Conservation (phyloP, 2,888 invertebrate genomes). For the Torymus auratus region DNA sequence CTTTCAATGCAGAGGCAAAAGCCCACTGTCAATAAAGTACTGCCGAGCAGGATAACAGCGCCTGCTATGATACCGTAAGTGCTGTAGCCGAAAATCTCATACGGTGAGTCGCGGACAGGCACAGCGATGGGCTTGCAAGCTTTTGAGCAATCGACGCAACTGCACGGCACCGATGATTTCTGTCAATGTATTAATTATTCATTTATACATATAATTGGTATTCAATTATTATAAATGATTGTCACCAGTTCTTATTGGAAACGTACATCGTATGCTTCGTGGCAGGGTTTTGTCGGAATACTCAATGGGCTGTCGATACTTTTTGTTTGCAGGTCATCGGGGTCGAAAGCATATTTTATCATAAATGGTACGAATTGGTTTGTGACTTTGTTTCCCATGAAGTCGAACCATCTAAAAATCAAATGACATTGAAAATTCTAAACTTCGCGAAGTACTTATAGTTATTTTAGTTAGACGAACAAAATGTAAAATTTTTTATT, state of each 20-base stretch:
- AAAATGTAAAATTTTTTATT: slow-evolving; percentile 56
- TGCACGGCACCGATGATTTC: slow-evolving; percentile 81
- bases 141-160: slow-evolving; percentile 86
- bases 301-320: slow-evolving; percentile 72
- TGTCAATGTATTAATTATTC: slow-evolving; percentile 59
- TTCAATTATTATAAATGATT: not conserved
- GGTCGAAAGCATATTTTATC: slow-evolving; percentile 79
- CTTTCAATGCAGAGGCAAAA: not conserved
- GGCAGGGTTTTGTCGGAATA: slow-evolving; percentile 79
- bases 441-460: too few species aligned
- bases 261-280: slow-evolving; percentile 79
- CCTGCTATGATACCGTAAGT: slow-evolving; percentile 82
- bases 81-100: slow-evolving; percentile 81
- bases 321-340: slow-evolving; percentile 74
- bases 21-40: slow-evolving; percentile 62
- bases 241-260: not conserved
- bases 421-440: slow-evolving; percentile 3
- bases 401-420: slow-evolving; percentile 81
- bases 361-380: slow-evolving; percentile 82
- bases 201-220: not conserved
- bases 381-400: slow-evolving; percentile 79
- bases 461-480: slow-evolving; percentile 7
- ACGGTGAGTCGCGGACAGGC: slow-evolving; percentile 70
- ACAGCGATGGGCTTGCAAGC: slow-evolving; percentile 79
- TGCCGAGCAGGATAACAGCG: slow-evolving; percentile 78